A percentile compares a stretch with the other conserved stretches of the same genome.
phyloP scores from a whole-genome alignment of 2,888 invertebrate genomes.

The Saturnia pavonia region DNA sequence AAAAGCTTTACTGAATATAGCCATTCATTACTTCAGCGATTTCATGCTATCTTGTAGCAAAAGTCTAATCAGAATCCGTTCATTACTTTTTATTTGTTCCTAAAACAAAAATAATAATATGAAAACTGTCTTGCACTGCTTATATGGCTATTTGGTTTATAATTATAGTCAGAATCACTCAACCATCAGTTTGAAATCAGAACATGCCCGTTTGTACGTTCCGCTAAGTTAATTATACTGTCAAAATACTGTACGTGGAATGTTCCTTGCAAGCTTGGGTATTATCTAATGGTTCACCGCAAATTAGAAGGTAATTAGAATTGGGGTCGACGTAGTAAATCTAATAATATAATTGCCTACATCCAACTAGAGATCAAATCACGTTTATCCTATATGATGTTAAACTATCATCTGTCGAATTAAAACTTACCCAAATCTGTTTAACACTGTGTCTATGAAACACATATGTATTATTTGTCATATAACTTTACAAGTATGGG shows the following conservation, averaged over 20 bases:
- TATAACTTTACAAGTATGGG: too few species aligned
- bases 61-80: neutral
- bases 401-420: slow-evolving; percentile 11
- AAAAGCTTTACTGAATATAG: neutral
- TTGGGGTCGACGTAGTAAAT: slow-evolving; percentile 11
- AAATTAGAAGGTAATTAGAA: slow-evolving; percentile 9
- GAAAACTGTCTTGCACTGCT: neutral
- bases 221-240: slow-evolving; percentile 6
- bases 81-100: too few species aligned
- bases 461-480: too few species aligned
- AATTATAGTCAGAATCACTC: neutral
- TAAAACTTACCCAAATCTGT: neutral
- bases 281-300: slow-evolving; percentile 6
- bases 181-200: neutral
- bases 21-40: neutral
- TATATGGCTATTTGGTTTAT: neutral
- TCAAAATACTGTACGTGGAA: neutral
- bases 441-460: neutral
- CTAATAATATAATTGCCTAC: slow-evolving; percentile 7
- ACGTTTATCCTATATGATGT: slow-evolving; percentile 7
- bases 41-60: neutral
- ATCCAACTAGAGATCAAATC: neutral
- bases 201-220: neutral
- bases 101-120: too few species aligned
- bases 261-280: slow-evolving; percentile 9